phyloP scores from a whole-genome alignment of 2,888 invertebrate species.

The Drosophila histrio region DNA sequence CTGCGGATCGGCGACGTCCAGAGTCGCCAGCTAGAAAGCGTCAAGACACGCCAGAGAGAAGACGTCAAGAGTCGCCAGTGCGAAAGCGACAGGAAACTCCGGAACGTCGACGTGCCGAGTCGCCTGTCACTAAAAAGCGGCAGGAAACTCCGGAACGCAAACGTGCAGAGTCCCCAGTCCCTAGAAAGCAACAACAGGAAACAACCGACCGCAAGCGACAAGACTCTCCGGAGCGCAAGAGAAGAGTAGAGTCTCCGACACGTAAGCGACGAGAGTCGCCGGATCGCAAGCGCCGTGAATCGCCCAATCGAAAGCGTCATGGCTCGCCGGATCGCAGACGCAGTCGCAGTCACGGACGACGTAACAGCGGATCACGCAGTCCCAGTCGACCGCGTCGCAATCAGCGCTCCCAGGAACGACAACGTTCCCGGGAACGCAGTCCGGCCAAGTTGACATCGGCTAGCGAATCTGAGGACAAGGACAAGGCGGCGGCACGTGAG shows the following conservation, averaged over 20 bases:
- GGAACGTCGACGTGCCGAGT: constrained; percentile 26
- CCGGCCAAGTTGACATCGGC: constrained; percentile 38
- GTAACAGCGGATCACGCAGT: constrained; percentile 57
- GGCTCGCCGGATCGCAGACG: constrained; percentile 43
- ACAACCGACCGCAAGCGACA: constrained; percentile 25
- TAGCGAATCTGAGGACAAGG: constrained; percentile 67
- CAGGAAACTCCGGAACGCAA: constrained; percentile 32
- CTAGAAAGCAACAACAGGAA: constrained; percentile 21
- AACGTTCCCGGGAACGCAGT: constrained; percentile 33
- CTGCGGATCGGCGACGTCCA: constrained; percentile 33
- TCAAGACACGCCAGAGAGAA: constrained; percentile 29
- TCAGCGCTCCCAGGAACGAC: constrained; percentile 42
- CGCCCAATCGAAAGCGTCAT: constrained; percentile 47
- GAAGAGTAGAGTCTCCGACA: constrained; percentile 36
- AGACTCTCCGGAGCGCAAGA: constrained; percentile 36
- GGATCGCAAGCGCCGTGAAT: constrained; percentile 46
- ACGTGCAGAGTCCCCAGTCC: constrained; percentile 38
- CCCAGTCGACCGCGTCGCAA: constrained; percentile 45
- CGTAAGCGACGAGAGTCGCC: constrained; percentile 50
- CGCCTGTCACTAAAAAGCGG: constrained; percentile 18
- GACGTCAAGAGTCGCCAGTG: constrained; percentile 38
- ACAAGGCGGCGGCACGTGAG: constrained; percentile 69
- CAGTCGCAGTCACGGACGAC: constrained; percentile 54
- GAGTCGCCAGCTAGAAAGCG: constrained; percentile 35
- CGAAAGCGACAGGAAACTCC: constrained; percentile 32